Conservation (phyloP, 2,113 vertebrate species). For the Clarias magur region DNA sequence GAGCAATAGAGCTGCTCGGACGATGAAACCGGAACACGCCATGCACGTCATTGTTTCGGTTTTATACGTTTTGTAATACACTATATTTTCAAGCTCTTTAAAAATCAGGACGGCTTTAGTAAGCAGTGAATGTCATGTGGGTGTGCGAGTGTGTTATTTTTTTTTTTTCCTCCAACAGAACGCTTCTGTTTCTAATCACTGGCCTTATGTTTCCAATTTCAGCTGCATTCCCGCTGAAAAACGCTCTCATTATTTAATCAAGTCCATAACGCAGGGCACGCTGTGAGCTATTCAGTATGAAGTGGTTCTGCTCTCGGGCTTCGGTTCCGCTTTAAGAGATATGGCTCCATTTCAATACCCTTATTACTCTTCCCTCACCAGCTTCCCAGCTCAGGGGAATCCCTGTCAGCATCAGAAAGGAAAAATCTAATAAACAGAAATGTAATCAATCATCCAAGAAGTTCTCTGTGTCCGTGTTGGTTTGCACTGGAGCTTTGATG, state of each 20-base stretch:
- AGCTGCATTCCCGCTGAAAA: slow-evolving; percentile 13
- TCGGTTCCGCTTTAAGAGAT: neutral
- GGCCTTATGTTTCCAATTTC: slow-evolving; percentile 41
- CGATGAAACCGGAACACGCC: neutral
- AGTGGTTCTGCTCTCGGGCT: neutral
- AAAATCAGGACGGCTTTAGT: neutral
- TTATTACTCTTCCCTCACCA: neutral
- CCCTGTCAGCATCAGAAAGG: neutral
- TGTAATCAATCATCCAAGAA: neutral
- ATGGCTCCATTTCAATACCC: neutral
- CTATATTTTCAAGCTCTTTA: neutral
- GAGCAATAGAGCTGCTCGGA: neutral
- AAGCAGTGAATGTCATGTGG: neutral
- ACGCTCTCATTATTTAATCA: slow-evolving; percentile 47
- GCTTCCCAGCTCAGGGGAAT: neutral
- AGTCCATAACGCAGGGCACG: slow-evolving; percentile 22
- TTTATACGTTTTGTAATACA: neutral
- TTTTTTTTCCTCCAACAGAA: neutral
- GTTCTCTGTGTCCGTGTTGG: neutral
- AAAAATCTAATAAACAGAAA: neutral
- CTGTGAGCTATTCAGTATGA: slow-evolving; percentile 11
- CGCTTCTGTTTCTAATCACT: slow-evolving; percentile 22
- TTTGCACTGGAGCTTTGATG: neutral
- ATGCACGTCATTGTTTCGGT: neutral
- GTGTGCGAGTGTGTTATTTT: neutral